Conservation (phyloP, 2,888 invertebrate species). For the Sicus ferrugineus region DNA sequence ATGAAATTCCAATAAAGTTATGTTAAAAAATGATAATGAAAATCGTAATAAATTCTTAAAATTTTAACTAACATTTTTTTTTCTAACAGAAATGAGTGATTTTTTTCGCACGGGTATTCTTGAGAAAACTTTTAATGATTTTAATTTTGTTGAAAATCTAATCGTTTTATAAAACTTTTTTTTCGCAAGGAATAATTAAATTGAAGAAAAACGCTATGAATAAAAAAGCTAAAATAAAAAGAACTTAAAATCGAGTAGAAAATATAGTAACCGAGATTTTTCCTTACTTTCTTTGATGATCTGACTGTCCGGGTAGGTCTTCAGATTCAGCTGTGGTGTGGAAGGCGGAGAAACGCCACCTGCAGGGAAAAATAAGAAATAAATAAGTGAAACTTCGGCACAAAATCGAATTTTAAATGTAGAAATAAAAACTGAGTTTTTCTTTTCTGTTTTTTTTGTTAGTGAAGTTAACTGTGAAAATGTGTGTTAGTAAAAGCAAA, state of each 20-base stretch:
- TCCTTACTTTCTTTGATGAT: conserved; percentile 86
- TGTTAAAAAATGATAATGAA: not conserved
- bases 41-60: not conserved
- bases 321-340: conserved; percentile 70
- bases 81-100: no score
- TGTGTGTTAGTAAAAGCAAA: not conserved
- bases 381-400: not conserved
- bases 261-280: not conserved
- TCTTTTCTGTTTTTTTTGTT: not conserved
- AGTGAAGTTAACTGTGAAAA: no score
- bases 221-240: no score
- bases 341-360: conserved; percentile 36
- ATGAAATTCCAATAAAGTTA: no score
- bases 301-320: conserved; percentile 80
- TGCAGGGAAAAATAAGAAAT: conserved; percentile 17
- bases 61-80: no score
- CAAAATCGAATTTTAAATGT: not conserved
- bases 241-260: not conserved
- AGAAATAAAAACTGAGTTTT: not conserved
- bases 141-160: no score
- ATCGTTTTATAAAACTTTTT: no score
- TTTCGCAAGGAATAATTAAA: no score
- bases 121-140: no score
- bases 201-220: no score
- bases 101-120: not conserved